Evolutionary conservation across 64 coral and sea anemone species (phyloP), one percentile per base, ranked within the genome.

Genomic region (Stichodactyla helianthus): DNA sequence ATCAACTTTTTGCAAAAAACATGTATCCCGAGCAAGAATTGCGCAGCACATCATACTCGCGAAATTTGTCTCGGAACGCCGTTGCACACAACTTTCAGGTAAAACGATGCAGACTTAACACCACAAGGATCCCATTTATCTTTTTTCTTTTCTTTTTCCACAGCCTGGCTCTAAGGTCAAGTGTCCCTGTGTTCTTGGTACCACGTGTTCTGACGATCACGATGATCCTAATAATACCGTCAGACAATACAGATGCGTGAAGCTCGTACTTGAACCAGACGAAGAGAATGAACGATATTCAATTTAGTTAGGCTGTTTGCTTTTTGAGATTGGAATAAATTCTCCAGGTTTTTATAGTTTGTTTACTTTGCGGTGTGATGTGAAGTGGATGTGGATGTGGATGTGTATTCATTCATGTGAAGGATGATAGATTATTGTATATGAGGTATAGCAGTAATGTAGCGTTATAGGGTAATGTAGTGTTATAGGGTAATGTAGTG

Each of bases 131-230:
- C 83, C 10, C 23, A 61, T 27, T 63, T 6, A 18, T 22, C 9
- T 53, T 76, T 0, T 26, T 50, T 26, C 44, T 5, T 10, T 50
- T 87, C 52, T 77, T 87, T 68, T 0, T 77, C 44, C 31, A 35
- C 71, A 90, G 89, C 89, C 89, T 10, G 65, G 67, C 9, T 51
- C 89, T 4, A 63, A 52, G 50, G n/a, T 20, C 6, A 13, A 85
- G 9, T 90, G 89, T 13, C 83, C 83, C n/a, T 90, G 89, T 79
- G 56, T 74, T 53, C 10, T 84, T 19, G 89, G 89, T 10, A 63
- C 77, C 44, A 79, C 83, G 0, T 90, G 89, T 64, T 26, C 71
- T 22, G 27, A 55, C 16, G 10, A 44, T 13, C 60, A 53, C 17
- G 31, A 50, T 6, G 31, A 59, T 23, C 8, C 68, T 31, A 27